Evolutionary conservation across 2,113 vertebrate species (phyloP).

Genomic region (Balaeniceps rex): DNA sequence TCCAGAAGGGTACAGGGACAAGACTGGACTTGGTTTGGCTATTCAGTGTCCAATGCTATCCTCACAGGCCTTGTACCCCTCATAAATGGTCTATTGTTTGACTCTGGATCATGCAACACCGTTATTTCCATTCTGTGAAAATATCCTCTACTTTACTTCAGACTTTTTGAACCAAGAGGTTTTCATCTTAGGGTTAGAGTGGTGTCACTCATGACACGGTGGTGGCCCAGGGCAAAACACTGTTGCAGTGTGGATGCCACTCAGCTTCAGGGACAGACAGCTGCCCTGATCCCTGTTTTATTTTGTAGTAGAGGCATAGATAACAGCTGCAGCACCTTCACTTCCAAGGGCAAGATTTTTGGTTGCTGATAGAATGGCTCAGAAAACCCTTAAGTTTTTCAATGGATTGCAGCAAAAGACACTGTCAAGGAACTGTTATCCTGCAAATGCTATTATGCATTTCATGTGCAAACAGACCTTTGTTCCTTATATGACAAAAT

Average conservation of each 20-base stretch:
- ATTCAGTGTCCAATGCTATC: not conserved
- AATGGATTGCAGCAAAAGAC: not conserved
- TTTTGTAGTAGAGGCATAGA: not conserved
- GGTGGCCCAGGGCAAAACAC: not conserved
- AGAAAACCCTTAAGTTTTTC: not conserved
- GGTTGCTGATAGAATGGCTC: not conserved
- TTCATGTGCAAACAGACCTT: not conserved
- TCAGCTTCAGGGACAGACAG: not conserved
- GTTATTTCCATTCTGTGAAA: not conserved
- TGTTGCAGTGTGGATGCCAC: not conserved
- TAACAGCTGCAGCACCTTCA: not conserved
- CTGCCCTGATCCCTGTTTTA: not conserved
- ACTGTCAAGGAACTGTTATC: not conserved
- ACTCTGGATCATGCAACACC: not conserved
- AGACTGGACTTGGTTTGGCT: not conserved
- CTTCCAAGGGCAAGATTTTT: not conserved
- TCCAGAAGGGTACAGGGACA: not conserved
- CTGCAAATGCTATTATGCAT: not conserved
- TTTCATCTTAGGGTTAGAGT: not conserved
- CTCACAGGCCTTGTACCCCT: not conserved
- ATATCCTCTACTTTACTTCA: not conserved
- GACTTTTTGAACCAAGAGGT: not conserved
- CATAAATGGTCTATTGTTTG: not conserved
- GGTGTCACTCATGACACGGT: not conserved
- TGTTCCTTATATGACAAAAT: not conserved